Evolutionary conservation across 2,888 invertebrate genomes (phyloP).

Genomic region (Dasysyrphus tricinctus): DNA sequence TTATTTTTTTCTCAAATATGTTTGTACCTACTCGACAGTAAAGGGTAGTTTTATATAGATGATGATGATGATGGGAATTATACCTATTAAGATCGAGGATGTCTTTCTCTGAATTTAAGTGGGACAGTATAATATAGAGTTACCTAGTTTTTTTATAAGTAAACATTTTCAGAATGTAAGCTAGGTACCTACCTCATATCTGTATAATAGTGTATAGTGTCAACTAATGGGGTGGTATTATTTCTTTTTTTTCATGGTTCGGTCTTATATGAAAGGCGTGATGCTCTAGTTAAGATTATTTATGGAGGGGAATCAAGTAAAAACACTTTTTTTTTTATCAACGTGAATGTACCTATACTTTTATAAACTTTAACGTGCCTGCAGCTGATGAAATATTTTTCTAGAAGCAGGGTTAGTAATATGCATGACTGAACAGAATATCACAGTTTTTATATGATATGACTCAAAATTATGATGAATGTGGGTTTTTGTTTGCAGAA

Average conservation of each 20-base stretch:
- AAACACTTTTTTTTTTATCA: neutral
- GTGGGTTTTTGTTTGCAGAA: no score
- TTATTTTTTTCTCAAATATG: neutral
- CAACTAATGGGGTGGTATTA: constrained; percentile 24
- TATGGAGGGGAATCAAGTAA: neutral
- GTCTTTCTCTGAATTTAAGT: constrained; percentile 54
- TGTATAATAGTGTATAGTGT: neutral
- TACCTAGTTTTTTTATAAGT: constrained; percentile 8
- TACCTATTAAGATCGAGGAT: constrained; percentile 58
- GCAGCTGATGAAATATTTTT: no score
- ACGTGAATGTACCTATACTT: neutral
- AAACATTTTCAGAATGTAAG: constrained; percentile 4
- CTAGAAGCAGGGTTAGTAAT: no score
- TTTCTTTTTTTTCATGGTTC: neutral
- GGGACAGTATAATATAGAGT: constrained; percentile 31
- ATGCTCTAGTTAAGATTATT: constrained; percentile 24
- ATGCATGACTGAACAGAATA: no score
- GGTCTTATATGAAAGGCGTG: constrained; percentile 17
- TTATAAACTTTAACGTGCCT: neutral
- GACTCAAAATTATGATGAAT: no score
- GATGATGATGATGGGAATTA: constrained; percentile 46
- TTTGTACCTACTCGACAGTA: constrained; percentile 47
- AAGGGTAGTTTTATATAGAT: constrained; percentile 35
- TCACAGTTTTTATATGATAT: no score
- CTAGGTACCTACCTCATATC: neutral